Conservation (phyloP, 1,140 invertebrate species). For the Cephus cinctus region DNA sequence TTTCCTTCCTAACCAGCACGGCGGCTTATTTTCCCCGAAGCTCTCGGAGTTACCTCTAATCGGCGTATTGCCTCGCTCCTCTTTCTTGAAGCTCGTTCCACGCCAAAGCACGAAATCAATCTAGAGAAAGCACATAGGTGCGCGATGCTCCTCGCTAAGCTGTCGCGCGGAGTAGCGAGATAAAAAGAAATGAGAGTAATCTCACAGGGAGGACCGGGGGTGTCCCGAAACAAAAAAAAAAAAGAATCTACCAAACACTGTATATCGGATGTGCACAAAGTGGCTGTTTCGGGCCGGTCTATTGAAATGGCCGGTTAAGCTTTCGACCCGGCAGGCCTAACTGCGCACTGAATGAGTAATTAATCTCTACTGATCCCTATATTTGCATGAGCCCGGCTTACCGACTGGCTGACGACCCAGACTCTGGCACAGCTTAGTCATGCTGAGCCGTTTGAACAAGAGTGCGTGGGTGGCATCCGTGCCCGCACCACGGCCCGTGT, state of each 20-base stretch:
- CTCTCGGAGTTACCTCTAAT: constrained; percentile 32
- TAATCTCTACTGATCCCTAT: constrained; percentile 33
- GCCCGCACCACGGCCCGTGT: not conserved
- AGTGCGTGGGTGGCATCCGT: not conserved
- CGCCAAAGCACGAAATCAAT: constrained; percentile 12
- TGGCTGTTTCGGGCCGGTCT: too few relatives aligned
- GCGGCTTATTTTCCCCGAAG: constrained; percentile 22
- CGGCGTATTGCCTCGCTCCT: constrained; percentile 26
- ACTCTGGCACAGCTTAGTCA: constrained; percentile 31
- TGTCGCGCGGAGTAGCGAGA: constrained; percentile 5
- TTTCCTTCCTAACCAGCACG: too few relatives aligned
- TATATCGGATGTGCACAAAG: too few relatives aligned
- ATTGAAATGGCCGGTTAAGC: too few relatives aligned
- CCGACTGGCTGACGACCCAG: constrained; percentile 30
- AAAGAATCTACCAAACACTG: too few relatives aligned
- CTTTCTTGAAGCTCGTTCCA: constrained; percentile 21
- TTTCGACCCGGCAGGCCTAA: constrained; percentile 4
- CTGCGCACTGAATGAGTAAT: constrained; percentile 30
- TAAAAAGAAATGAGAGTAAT: not conserved
- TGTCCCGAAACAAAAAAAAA: not conserved
- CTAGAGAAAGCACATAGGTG: constrained; percentile 12
- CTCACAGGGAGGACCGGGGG: not conserved
- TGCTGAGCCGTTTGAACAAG: not conserved
- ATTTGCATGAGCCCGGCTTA: constrained; percentile 39
- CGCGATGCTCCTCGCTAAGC: constrained; percentile 25